Evolutionary conservation across 1,140 invertebrate genomes (phyloP), one percentile per base, ranked within the genome.

Genomic region (Drosophila azteca): DNA sequence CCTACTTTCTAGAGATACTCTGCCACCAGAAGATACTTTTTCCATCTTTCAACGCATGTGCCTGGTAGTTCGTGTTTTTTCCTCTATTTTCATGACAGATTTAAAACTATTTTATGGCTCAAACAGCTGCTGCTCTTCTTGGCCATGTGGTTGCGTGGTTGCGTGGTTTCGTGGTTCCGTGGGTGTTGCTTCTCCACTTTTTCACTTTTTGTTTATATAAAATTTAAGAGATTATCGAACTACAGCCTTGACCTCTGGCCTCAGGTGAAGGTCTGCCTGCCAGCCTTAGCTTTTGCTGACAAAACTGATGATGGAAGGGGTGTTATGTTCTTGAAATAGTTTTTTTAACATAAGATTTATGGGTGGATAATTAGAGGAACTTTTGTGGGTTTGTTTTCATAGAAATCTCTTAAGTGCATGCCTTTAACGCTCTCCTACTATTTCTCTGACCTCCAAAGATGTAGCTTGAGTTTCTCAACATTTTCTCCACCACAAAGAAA

Each of bases 1-100:
- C 66, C 77, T 71, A 83, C 76, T 79, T 79, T 79, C 76, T 68
- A 39, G 39, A 59, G 39, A 54, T 60, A 57, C 48, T 49, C 17
- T 43, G 61, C 61, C 72, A 20, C 48, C 61, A 52, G 41, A 49
- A 69, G 51, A 68, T 58, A 50, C 51, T 68, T 68, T 69, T 35
- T 44, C 31, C 29, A 31, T 8, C 7, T 31, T 1, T 31, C n/a
- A n/a, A n/a, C n/a, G n/a, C n/a, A n/a, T n/a, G 7, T 31, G 8
- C 3, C 31, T 46, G 24, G 35, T 70, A 50, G 44, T 70, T 46
- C 66, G 61, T 17, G 63, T 64, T 48, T 48, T 20, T 48, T 15
- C 11, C 8, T n/a, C 6, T 46, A 9, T 46, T 48, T 48, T 17
- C 48, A 79, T 80, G 77, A 48, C 79, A 82, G 69, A 81, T 83